phyloP scores from a whole-genome alignment of 2,113 vertebrate species.

The Gallinago media region DNA sequence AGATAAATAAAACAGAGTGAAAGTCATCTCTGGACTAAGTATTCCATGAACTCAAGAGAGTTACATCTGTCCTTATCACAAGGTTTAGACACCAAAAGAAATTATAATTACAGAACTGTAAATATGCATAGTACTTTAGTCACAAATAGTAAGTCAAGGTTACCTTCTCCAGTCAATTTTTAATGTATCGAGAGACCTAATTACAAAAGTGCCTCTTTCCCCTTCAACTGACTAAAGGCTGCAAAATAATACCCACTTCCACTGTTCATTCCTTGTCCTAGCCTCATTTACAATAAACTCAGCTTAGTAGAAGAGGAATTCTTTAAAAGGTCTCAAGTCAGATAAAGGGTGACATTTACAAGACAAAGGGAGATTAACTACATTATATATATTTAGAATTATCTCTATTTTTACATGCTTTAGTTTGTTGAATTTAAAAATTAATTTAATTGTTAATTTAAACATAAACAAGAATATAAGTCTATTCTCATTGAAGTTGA shows the following conservation, averaged over 20 bases:
- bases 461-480: background rate
- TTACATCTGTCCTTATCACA: background rate
- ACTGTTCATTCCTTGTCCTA: background rate
- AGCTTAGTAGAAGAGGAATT: background rate
- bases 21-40: background rate
- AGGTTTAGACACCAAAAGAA: slow-evolving; percentile 15
- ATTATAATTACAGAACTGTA: slow-evolving; percentile 24
- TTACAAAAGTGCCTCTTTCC: background rate
- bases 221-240: background rate
- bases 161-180: slow-evolving; percentile 18
- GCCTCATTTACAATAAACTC: background rate
- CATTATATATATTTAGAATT: background rate
- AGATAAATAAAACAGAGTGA: background rate
- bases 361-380: background rate
- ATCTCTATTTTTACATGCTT: background rate
- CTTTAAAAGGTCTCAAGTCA: background rate
- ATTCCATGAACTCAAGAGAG: background rate
- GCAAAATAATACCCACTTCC: background rate
- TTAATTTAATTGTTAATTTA: background rate
- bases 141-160: slow-evolving; percentile 38
- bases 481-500: background rate
- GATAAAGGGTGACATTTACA: background rate
- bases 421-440: background rate
- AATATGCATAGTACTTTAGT: slow-evolving; percentile 36
- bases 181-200: background rate